Evolutionary conservation across 2,113 vertebrate genomes (phyloP).

Genomic region (Labrus mixtus): DNA sequence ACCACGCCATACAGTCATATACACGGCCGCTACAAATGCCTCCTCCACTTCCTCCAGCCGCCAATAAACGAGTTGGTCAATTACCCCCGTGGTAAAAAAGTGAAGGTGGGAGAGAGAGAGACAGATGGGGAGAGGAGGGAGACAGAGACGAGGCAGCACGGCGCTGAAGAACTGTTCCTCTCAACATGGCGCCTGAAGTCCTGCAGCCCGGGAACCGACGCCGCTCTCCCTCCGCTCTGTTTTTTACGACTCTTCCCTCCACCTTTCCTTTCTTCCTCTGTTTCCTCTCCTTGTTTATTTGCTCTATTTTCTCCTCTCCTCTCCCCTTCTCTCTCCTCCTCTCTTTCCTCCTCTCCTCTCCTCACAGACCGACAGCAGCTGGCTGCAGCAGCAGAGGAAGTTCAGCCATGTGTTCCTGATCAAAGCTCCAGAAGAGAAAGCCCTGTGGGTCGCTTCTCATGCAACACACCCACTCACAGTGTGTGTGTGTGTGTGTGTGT

Average conservation of each 20-base stretch:
- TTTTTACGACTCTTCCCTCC: conserved; percentile 17
- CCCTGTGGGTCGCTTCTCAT: conserved; percentile 51
- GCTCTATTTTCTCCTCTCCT: conserved; percentile 11
- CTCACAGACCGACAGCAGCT: conserved; percentile 63
- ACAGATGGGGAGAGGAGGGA: conserved; percentile 42
- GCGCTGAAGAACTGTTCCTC: conserved; percentile 50
- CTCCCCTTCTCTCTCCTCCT: conserved; percentile 15
- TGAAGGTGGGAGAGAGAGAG: conserved; percentile 33
- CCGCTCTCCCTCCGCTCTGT: conserved; percentile 26
- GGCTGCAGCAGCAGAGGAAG: conserved; percentile 60
- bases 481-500: conserved; percentile 2
- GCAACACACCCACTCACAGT: conserved; percentile 26
- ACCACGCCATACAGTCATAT: conserved; percentile 50
- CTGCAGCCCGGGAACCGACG: conserved; percentile 22
- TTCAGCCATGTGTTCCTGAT: conserved; percentile 73
- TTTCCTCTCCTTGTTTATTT: conserved; percentile 35
- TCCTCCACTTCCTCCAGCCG: conserved; percentile 63
- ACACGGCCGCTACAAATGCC: conserved; percentile 37
- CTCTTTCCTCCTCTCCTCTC: conserved; percentile 4
- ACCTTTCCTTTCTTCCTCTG: conserved; percentile 9
- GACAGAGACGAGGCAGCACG: conserved; percentile 34
- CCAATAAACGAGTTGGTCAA: conserved; percentile 65
- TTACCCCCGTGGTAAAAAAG: conserved; percentile 61
- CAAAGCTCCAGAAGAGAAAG: conserved; percentile 52
- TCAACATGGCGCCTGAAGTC: conserved; percentile 63